Evolutionary conservation across 2,888 invertebrate species (phyloP), one percentile per base, ranked within the genome.

Genomic region (Phrixothrix hirtus): DNA sequence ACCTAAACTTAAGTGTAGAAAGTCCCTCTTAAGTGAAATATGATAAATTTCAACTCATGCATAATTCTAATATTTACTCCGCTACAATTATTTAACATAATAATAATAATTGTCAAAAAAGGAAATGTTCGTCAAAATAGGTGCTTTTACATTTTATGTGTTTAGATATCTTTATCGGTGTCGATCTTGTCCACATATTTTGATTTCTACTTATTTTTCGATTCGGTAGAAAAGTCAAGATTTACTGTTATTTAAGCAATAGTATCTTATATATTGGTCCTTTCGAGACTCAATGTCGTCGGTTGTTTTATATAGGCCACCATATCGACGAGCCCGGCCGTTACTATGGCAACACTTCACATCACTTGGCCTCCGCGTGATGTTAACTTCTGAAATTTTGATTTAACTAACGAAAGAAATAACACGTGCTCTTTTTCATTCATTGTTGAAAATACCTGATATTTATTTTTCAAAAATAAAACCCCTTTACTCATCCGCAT

Each of bases 271-370:
- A 30, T 37, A 37, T 53, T 48, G 53, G 53, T 34, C 44, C 44
- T 48, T 53, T 43, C 47, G 43, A 53, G 53, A 53, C 53, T 53
- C 37, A 39, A 48, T 53, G 53, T 53, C 53, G 53, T 47, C 53
- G 48, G 39, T 44, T 47, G 46, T 52, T 48, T 48, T 53, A 53
- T 53, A 53, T 53, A 53, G 53, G 53, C 47, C 53, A 53, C 47
- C 47, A 48, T 31, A 53, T 53, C 43, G 53, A 44, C 48, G 53
- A 53, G 53, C 53, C 53, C 53, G 48, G 53, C 53, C 47, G 53
- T 53, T 53, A 43, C 53, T 44, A 53, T 53, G 48, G 30, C 47
- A 16, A 53, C 48, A 37, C 21, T 50, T 52, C 46, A 43, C 43
- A 53, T 53, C 53, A 53, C 43, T 37, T 42, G 47, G 42, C 48